Conservation (phyloP, 2,113 vertebrate species). For the Edolisoma coerulescens region DNA sequence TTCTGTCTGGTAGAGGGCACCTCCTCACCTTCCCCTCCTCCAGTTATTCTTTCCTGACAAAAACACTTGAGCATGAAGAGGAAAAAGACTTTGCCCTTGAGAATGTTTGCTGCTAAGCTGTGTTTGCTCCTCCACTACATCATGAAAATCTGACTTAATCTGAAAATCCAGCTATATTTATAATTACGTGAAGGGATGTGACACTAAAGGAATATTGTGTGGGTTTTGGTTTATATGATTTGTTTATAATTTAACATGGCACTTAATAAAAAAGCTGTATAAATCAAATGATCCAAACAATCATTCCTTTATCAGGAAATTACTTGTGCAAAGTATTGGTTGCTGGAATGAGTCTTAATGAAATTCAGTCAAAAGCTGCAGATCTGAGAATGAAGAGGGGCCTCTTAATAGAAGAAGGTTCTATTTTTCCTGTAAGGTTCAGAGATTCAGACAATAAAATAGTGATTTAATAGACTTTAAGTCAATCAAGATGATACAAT, state of each 20-base stretch:
- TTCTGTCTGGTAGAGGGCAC: neutral
- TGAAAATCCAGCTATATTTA: neutral
- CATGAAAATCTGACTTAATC: neutral
- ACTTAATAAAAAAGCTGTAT: conserved; percentile 45
- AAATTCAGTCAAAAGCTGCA: conserved; percentile 44
- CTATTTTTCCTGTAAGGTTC: conserved; percentile 53
- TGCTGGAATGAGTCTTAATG: conserved; percentile 48
- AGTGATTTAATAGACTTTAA: conserved; percentile 71
- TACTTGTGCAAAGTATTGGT: conserved; percentile 33
- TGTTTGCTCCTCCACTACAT: neutral
- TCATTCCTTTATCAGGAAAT: conserved; percentile 52
- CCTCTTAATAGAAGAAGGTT: conserved; percentile 47
- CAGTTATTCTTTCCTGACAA: neutral
- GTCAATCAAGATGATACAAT: conserved; percentile 71
- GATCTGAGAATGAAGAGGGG: conserved; percentile 2
- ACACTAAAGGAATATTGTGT: neutral
- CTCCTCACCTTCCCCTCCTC: neutral
- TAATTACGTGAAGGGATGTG: neutral
- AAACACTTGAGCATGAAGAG: neutral
- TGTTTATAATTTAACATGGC: conserved; percentile 39
- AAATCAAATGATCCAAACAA: conserved; percentile 36
- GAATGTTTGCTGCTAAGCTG: neutral
- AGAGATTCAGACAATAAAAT: conserved; percentile 67
- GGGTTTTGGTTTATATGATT: neutral
- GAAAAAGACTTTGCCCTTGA: neutral